Evolutionary conservation across 2,888 invertebrate species (phyloP).

Genomic region (Anthrax anthrax): DNA sequence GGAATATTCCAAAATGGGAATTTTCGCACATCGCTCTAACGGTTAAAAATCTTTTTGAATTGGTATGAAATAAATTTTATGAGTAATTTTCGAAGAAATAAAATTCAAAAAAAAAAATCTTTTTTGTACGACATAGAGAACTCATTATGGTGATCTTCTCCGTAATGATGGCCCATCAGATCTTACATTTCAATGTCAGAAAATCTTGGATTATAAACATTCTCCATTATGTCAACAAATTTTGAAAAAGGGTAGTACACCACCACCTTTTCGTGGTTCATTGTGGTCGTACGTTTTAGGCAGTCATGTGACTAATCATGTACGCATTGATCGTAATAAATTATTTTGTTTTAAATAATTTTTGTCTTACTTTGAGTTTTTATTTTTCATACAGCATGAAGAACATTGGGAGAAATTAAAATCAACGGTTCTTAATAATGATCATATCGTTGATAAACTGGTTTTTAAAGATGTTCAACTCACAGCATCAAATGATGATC

Average conservation of each 20-base stretch:
- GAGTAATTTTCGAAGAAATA: not conserved
- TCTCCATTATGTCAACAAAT: conserved; percentile 83
- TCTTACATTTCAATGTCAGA: conserved; percentile 57
- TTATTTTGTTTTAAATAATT: not conserved
- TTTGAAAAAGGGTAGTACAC: conserved; percentile 45
- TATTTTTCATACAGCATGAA: conserved; percentile 42
- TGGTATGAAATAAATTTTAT: conserved; percentile 44
- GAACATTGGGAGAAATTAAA: conserved; percentile 69
- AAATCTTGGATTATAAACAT: conserved; percentile 62
- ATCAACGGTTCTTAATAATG: conserved; percentile 68
- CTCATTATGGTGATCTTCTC: conserved; percentile 26
- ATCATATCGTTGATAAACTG: conserved; percentile 84
- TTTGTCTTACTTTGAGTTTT: not conserved
- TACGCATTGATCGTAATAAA: conserved; percentile 24
- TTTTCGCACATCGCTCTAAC: conserved; percentile 73
- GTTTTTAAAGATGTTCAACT: conserved; percentile 92
- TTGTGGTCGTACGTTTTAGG: conserved; percentile 82
- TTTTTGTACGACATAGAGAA: conserved; percentile 14
- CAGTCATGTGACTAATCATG: conserved; percentile 54
- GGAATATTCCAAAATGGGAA: conserved; percentile 67
- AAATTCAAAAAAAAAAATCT: too few species aligned
- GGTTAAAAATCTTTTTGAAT: conserved; percentile 67
- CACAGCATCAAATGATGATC: conserved; percentile 94
- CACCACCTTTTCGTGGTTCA: conserved; percentile 52
- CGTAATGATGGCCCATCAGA: conserved; percentile 34